Evolutionary conservation across 53 echinoderm and acorn worm genomes (phyloP).

Genomic region (Mesocentrotus franciscanus): DNA sequence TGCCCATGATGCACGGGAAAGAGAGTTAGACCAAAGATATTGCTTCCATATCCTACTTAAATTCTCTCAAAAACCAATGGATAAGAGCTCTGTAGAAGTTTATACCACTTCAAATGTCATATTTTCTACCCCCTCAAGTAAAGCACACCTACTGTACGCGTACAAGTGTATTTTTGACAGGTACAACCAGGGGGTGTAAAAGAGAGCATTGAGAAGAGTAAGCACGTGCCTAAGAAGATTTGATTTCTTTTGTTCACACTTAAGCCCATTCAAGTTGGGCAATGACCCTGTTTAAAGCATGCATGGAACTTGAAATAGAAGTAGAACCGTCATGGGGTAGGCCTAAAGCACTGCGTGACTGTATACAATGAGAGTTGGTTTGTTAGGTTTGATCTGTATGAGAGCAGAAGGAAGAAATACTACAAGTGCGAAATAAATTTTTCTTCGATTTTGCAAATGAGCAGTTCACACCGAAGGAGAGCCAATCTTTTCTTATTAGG

Average conservation of each 20-base stretch:
- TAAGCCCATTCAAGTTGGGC: slow-evolving; percentile 40
- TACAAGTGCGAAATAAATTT: too few species aligned
- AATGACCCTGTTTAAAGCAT: background rate
- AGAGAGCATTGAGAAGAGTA: background rate
- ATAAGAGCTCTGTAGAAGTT: background rate
- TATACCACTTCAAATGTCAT: background rate
- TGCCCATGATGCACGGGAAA: background rate
- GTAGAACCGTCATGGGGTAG: background rate
- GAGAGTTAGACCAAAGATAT: background rate
- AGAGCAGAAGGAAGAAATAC: too few species aligned
- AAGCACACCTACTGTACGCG: background rate
- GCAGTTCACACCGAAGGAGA: too few species aligned
- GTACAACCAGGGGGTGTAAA: background rate
- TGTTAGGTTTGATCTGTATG: background rate
- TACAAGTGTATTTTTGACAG: slow-evolving; percentile 31
- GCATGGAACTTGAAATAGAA: slow-evolving; percentile 19
- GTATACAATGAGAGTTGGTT: background rate
- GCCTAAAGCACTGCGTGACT: background rate
- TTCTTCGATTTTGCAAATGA: too few species aligned
- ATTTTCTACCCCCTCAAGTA: background rate
- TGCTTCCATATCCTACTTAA: background rate
- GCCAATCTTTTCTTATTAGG: background rate
- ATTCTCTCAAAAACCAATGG: background rate
- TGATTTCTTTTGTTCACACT: slow-evolving; percentile 1
- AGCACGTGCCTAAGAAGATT: slow-evolving; percentile 29